Conservation (phyloP, 2,113 vertebrate species). For the Lagopus muta region DNA sequence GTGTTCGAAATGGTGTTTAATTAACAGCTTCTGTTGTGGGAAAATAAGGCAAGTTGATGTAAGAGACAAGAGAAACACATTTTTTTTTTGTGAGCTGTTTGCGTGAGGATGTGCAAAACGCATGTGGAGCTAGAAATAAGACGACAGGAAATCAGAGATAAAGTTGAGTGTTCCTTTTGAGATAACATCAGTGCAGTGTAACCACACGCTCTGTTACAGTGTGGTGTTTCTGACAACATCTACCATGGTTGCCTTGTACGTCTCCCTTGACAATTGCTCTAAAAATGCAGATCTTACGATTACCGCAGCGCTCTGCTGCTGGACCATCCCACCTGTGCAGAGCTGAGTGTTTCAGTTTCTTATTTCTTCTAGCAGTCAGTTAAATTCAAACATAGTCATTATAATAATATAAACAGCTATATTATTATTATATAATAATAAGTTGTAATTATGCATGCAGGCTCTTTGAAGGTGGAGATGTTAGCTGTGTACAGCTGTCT, state of each 20-base stretch:
- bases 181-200: conserved; percentile 20
- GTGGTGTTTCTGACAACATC: not conserved
- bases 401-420: too few relatives aligned
- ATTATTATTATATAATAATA: too few relatives aligned
- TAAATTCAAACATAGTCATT: not conserved
- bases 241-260: not conserved
- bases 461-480: not conserved
- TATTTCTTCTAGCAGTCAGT: not conserved
- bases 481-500: not conserved
- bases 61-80: not conserved
- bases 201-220: not conserved
- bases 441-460: not conserved
- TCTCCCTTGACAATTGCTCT: not conserved
- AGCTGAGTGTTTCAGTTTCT: not conserved
- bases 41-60: not conserved
- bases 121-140: not conserved
- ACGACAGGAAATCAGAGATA: conserved; percentile 29
- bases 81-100: not conserved
- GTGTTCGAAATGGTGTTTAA: not conserved
- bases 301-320: not conserved
- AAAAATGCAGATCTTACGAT: not conserved
- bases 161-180: not conserved
- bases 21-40: not conserved
- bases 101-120: not conserved
- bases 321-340: accelerated